phyloP scores from a whole-genome alignment of 2,888 invertebrate species.

The Standfussiana lucernea region DNA sequence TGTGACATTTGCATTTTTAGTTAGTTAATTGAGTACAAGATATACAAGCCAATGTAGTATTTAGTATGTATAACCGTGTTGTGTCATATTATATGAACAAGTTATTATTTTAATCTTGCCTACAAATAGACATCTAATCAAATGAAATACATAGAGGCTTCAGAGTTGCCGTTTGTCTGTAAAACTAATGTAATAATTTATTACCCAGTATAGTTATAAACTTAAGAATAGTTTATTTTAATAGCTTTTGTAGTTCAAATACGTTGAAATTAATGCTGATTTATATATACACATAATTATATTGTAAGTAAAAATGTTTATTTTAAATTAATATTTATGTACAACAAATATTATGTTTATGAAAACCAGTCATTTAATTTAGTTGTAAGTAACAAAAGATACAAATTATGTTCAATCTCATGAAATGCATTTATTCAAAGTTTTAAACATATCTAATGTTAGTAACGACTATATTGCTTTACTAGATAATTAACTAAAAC shows the following conservation, averaged over 20 bases:
- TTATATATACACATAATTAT: conserved; percentile 25
- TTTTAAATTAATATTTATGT: conserved; percentile 35
- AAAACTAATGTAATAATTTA: conserved; percentile 57
- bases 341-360: conserved; percentile 42
- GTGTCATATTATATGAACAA: conserved; percentile 34
- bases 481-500: conserved; percentile 39
- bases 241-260: conserved; percentile 28
- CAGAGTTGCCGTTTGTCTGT: conserved; percentile 61
- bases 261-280: conserved; percentile 9
- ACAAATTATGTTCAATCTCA: conserved; percentile 58
- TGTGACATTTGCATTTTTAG: conserved; percentile 17
- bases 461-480: conserved; percentile 41
- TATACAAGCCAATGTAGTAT: conserved; percentile 39
- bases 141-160: conserved; percentile 67
- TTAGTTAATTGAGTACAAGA: conserved; percentile 36
- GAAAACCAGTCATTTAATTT: conserved; percentile 59
- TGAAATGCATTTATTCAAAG: conserved; percentile 59
- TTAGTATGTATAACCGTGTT: conserved; percentile 37
- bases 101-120: conserved; percentile 37
- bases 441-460: conserved; percentile 37
- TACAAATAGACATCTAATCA: conserved; percentile 49
- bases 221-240: conserved; percentile 72
- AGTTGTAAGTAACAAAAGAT: conserved; percentile 53
- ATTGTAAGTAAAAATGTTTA: conserved; percentile 11
- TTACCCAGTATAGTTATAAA: conserved; percentile 49